Percentiles rank a stretch among this genome's conserved stretches.
phyloP scores from a whole-genome alignment of 2,113 vertebrate species.

The Pleuronectes platessa region DNA sequence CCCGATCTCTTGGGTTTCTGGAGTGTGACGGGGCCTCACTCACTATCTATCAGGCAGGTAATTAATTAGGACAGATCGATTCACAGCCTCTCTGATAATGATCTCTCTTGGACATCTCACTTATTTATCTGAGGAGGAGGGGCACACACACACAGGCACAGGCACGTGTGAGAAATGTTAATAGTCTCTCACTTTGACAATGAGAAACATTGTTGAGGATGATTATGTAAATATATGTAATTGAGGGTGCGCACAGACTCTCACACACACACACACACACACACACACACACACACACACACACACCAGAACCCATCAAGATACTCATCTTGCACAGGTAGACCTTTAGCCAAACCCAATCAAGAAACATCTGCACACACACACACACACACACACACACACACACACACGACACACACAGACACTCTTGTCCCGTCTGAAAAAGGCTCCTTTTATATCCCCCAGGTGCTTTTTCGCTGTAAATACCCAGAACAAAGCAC shows the following conservation, averaged over 20 bases:
- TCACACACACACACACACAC: background rate
- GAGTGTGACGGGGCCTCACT: conserved; percentile 43
- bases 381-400: conserved; percentile 4
- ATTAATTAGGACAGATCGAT: conserved; percentile 73
- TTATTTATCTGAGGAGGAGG: conserved; percentile 50
- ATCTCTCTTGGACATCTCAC: conserved; percentile 68
- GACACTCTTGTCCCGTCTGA: conserved; percentile 7
- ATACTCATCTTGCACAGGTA: conserved; percentile 38
- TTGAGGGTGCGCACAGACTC: too few species aligned
- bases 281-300: background rate
- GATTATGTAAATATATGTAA: conserved; percentile 50
- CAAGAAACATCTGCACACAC: conserved; percentile 29
- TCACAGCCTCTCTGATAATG: conserved; percentile 63
- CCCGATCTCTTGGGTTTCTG: conserved; percentile 17
- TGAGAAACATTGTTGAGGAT: conserved; percentile 43
- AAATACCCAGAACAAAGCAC: conserved; percentile 56
- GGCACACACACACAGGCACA: background rate
- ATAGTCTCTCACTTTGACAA: conserved; percentile 49
- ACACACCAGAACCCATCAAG: conserved; percentile 27
- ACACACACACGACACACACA: background rate
- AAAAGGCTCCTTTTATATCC: conserved; percentile 50
- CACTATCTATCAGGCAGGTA: conserved; percentile 63
- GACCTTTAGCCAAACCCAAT: conserved; percentile 38
- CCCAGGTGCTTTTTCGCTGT: conserved; percentile 59
- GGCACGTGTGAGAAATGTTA: conserved; percentile 45